Evolutionary conservation across 1,140 invertebrate genomes (phyloP).

Genomic region (Pentalonia nigronervosa): DNA sequence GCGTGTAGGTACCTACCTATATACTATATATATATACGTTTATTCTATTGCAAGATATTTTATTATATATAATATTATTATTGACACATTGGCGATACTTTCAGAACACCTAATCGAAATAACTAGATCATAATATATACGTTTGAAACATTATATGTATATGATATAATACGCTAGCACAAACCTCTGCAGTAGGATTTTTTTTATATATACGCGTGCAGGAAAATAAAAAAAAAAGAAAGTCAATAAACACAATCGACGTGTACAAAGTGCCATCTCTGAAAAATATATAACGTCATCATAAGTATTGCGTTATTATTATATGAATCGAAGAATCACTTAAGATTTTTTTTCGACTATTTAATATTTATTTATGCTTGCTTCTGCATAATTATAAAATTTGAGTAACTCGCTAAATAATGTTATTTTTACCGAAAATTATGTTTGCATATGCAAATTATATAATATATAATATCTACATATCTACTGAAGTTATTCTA

Average conservation of each 20-base stretch:
- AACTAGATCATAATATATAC: constrained; percentile 1
- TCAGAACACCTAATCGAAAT: background rate
- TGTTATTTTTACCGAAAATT: background rate
- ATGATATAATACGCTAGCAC: background rate
- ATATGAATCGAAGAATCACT: background rate
- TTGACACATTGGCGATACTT: constrained; percentile 9
- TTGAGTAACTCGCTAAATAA: background rate
- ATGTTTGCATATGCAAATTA: background rate
- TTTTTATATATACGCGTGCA: background rate
- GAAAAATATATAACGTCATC: constrained; percentile 18
- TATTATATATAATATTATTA: background rate
- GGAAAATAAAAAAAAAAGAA: background rate
- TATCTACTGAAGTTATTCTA: background rate
- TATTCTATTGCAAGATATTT: background rate
- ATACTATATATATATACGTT: background rate
- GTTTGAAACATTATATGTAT: background rate
- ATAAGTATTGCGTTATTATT: constrained; percentile 13
- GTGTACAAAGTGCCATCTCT: background rate
- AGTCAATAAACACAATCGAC: background rate
- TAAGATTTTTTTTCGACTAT: background rate
- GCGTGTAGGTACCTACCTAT: background rate
- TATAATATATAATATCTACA: background rate
- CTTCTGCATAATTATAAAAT: background rate
- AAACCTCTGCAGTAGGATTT: background rate
- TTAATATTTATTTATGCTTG: background rate